phyloP scores from a whole-genome alignment of 2,888 invertebrate genomes.

The Mongoloraphidia duomilia region DNA sequence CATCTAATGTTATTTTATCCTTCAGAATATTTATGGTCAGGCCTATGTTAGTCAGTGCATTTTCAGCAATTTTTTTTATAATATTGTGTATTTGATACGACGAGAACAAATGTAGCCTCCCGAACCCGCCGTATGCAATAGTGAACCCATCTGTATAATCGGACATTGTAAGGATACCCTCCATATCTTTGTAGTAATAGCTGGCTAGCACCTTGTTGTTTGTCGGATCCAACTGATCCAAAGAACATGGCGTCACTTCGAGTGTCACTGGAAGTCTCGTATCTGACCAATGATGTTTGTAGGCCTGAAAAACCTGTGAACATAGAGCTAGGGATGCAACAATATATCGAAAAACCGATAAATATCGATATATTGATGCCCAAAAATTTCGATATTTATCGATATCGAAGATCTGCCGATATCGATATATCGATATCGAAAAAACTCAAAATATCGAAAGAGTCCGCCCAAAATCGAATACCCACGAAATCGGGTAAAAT shows the following conservation, averaged over 20 bases:
- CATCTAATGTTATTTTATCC: slow-evolving; percentile 70
- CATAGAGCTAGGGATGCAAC: too few species aligned
- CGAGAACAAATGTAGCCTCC: slow-evolving; percentile 81
- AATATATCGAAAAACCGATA: too few species aligned
- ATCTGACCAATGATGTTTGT: slow-evolving; percentile 96
- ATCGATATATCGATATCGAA: too few species aligned
- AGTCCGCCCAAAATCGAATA: too few species aligned
- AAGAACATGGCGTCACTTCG: slow-evolving; percentile 81
- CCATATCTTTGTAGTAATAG: slow-evolving; percentile 76
- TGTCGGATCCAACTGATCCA: slow-evolving; percentile 84
- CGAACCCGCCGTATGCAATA: slow-evolving; percentile 81
- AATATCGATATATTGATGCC: too few species aligned
- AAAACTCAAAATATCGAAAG: too few species aligned
- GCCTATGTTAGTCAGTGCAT: slow-evolving; percentile 66
- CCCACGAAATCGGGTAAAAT: too few species aligned
- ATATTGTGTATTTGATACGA: slow-evolving; percentile 53
- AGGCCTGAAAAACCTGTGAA: slow-evolving; percentile 66
- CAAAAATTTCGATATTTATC: too few species aligned
- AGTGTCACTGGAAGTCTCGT: slow-evolving; percentile 73
- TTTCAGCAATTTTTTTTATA: slow-evolving; percentile 71
- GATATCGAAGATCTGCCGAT: too few species aligned
- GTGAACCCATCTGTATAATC: slow-evolving; percentile 90
- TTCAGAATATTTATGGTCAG: slow-evolving; percentile 71
- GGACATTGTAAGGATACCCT: slow-evolving; percentile 62
- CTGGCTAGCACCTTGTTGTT: slow-evolving; percentile 69